Percentiles rank a stretch among this genome's conserved stretches.
Evolutionary conservation across 1,140 invertebrate genomes (phyloP).

Genomic region (Brachystomella parvula): DNA sequence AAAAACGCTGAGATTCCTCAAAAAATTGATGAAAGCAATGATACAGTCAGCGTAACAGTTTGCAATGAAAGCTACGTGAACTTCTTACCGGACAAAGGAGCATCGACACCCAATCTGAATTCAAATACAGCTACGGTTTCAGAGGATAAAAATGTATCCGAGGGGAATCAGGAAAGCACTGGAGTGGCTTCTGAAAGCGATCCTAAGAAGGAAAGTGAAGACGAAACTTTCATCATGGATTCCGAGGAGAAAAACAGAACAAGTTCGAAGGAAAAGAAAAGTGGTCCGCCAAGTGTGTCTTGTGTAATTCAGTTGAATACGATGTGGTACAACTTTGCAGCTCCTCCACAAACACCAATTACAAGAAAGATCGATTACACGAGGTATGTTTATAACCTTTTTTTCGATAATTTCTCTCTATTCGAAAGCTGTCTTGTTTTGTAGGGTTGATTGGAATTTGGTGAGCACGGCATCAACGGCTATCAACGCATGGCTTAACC

Average conservation of each 20-base stretch:
- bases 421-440: constrained; percentile 9
- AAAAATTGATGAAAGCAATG: constrained; percentile 30
- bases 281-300: constrained; percentile 52
- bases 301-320: constrained; percentile 78
- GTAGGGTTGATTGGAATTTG: constrained; percentile 88
- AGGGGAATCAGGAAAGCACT: constrained; percentile 22
- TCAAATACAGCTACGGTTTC: constrained; percentile 22
- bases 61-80: constrained; percentile 28
- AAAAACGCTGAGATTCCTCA: constrained; percentile 26
- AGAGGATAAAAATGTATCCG: constrained; percentile 30
- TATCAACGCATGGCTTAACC: constrained; percentile 96
- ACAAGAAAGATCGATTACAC: constrained; percentile 92
- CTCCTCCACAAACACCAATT: constrained; percentile 85
- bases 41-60: constrained; percentile 34
- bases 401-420: constrained; percentile 17
- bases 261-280: constrained; percentile 24
- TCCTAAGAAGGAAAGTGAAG: background rate
- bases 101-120: constrained; percentile 21
- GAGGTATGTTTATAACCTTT: constrained; percentile 48
- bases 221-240: background rate
- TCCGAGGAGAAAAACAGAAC: background rate
- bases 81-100: background rate
- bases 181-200: background rate
- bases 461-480: constrained; percentile 90
- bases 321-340: constrained; percentile 96